phyloP scores from a whole-genome alignment of 2,113 vertebrate species.

The Oncorhynchus clarkii region DNA sequence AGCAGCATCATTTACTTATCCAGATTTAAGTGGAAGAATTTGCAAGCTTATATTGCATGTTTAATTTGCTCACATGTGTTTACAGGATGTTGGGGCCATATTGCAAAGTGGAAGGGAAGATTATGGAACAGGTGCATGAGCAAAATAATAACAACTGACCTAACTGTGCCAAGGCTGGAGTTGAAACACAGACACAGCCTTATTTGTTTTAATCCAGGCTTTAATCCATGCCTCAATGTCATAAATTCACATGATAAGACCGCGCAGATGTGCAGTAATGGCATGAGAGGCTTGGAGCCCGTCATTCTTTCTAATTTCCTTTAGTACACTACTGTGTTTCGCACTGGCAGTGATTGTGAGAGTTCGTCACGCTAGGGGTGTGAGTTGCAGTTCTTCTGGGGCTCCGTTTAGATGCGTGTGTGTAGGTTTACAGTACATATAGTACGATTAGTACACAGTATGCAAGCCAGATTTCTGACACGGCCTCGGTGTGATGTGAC shows the following conservation, averaged over 20 bases:
- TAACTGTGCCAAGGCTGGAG: too few relatives aligned
- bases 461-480: too few relatives aligned
- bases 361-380: too few relatives aligned
- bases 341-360: not conserved
- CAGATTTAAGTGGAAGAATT: conserved; percentile 22
- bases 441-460: too few relatives aligned
- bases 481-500: conserved; percentile 6
- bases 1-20: conserved; percentile 45
- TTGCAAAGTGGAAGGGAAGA: too few relatives aligned
- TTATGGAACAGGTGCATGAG: too few relatives aligned
- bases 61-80: not conserved
- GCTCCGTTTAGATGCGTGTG: not conserved
- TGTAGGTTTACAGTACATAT: not conserved
- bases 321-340: not conserved
- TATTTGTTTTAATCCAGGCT: too few relatives aligned
- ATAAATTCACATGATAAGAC: not conserved
- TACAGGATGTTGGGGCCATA: too few relatives aligned
- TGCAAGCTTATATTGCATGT: conserved; percentile 6
- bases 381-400: not conserved
- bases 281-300: not conserved
- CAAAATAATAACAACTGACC: too few relatives aligned
- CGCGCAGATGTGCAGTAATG: not conserved
- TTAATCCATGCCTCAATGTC: not conserved
- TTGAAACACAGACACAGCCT: too few relatives aligned
- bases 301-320: not conserved